Evolutionary conservation across 1,140 invertebrate genomes (phyloP).

Genomic region (Drosophila malerkotliana): DNA sequence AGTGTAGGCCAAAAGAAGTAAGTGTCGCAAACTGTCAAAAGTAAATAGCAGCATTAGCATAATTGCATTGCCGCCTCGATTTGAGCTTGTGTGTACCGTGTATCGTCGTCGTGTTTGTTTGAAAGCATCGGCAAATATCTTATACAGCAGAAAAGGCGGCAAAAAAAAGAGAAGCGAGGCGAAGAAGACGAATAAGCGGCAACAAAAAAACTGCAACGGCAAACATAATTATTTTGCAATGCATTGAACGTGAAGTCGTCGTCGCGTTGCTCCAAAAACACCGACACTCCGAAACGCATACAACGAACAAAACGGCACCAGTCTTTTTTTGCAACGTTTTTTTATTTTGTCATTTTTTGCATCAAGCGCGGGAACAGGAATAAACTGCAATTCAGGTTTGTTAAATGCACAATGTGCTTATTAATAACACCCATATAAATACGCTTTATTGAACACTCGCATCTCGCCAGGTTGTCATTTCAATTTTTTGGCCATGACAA

Average conservation of each 20-base stretch:
- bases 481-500: conserved; percentile 34
- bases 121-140: conserved; percentile 55
- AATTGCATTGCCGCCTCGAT: conserved; percentile 41
- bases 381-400: conserved; percentile 77
- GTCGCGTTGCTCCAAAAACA: conserved; percentile 46
- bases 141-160: conserved; percentile 77
- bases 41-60: conserved; percentile 47
- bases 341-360: conserved; percentile 20
- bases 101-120: conserved; percentile 48
- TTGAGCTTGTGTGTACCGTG: conserved; percentile 19
- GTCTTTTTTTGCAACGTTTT: conserved; percentile 19
- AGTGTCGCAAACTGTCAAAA: background rate
- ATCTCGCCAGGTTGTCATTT: conserved; percentile 43
- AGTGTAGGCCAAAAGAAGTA: conserved; percentile 34
- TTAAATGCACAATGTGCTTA: conserved; percentile 59
- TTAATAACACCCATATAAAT: conserved; percentile 29
- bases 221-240: conserved; percentile 77
- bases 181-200: conserved; percentile 21
- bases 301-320: conserved; percentile 28
- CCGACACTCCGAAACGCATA: conserved; percentile 46
- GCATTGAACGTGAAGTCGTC: conserved; percentile 61
- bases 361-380: conserved; percentile 59
- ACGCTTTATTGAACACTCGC: conserved; percentile 38
- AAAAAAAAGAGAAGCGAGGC: conserved; percentile 44
- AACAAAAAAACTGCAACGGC: conserved; percentile 68